A percentile compares a stretch with the other conserved stretches of the same genome.
Conservation (phyloP, 2,797 vertebrate species). For the Enteromius unitaeniatus region DNA sequence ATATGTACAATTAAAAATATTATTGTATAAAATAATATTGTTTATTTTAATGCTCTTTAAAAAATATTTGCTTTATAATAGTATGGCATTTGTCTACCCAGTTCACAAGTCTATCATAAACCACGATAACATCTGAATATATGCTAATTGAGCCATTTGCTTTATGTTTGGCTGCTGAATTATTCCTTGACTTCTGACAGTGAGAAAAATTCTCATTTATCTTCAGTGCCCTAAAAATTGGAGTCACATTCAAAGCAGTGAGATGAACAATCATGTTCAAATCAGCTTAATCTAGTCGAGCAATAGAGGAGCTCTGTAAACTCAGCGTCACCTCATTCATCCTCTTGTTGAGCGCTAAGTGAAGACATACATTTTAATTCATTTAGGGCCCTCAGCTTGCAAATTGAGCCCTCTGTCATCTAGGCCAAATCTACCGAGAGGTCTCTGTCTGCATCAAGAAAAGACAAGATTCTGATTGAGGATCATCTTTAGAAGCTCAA, state of each 20-base stretch:
- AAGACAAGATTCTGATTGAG: conserved; percentile 31
- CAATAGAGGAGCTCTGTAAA: conserved; percentile 13
- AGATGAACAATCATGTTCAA: conserved; percentile 48
- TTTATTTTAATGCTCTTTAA: neutral
- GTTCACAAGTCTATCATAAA: neutral
- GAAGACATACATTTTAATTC: conserved; percentile 39
- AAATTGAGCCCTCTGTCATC: conserved; percentile 46
- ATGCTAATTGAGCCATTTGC: conserved; percentile 35
- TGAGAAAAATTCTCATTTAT: conserved; percentile 41
- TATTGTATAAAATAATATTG: neutral
- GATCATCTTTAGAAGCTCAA: conserved; percentile 16
- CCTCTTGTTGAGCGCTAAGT: conserved; percentile 19
- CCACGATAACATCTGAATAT: neutral
- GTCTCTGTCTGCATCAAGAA: conserved; percentile 19
- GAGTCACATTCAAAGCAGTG: conserved; percentile 13
- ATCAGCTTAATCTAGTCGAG: conserved; percentile 29
- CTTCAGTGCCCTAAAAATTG: neutral
- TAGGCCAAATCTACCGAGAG: conserved; percentile 29
- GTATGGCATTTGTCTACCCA: neutral
- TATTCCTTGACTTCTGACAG: conserved; percentile 39
- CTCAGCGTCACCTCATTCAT: conserved; percentile 32
- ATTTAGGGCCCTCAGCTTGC: conserved; percentile 36
- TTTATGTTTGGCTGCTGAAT: conserved; percentile 4
- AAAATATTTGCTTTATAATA: no score
- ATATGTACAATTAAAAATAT: no score